Evolutionary conservation across 2,888 invertebrate species (phyloP), one percentile per base, ranked within the genome.

Genomic region (Clivina fossor): DNA sequence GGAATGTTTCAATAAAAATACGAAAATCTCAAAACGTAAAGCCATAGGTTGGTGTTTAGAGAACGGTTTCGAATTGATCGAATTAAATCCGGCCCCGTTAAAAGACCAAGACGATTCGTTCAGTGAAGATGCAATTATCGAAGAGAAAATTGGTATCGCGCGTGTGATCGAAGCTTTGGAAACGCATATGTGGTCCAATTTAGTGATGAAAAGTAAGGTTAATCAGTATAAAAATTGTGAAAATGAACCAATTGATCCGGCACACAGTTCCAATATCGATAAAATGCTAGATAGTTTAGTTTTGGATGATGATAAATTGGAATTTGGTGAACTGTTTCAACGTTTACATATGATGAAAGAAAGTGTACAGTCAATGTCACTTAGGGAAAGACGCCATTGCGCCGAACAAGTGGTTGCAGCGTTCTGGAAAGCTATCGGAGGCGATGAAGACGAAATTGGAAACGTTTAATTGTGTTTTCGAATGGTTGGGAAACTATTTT

Each of bases 341-440:
- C 81, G 82, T 63, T 73, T 88, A 58, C 78, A 78, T 63, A 75
- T 79, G 54, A 84, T 87, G 82, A 86, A 85, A 72, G 81, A 83
- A 60, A 81, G 81, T 68, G 81, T 85, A 8, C 77, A 80, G 54
- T 75, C 77, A 8, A 68, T 88, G 64, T 80, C 83, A 11, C 73
- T 76, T n/a, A 81, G 78, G 58, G 80, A 86, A 65, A 76, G 86
- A 59, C 81, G 82, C 67, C 78, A 78, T 46, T 85, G 83, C 67
- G 88, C 88, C 3, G 87, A 88, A 70, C 80, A 85, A 72, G 80
- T 87, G 68, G 85, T 86, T 1, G 77, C 83, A 58, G 82, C 84
- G 11, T 88, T 88, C 70, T 88, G 86, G 86, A 79, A 80, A 65
- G 85, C 86, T 1, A 83, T 88, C 65, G 86, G 86, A 13, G 86